Evolutionary conservation across 2,113 vertebrate species (phyloP), one percentile per base, ranked within the genome.

Genomic region (Ptilonorhynchus violaceus): DNA sequence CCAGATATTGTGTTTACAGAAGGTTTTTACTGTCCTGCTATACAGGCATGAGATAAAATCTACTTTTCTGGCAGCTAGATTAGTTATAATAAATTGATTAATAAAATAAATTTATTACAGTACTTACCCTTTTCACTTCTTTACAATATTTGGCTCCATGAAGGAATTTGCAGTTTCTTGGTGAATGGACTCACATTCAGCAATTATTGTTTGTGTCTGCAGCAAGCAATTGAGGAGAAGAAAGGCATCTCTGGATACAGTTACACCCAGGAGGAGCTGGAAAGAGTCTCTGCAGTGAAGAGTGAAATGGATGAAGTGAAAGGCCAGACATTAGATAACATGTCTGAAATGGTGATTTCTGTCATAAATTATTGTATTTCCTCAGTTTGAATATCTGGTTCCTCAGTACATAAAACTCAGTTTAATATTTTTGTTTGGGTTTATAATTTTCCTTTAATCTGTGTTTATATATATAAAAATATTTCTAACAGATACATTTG

Each of bases 291-390:
- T 6, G 98, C 99, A 62, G 98, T 99, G 63, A 99, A 99, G 97
- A 99, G 99, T n/a, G 99, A 99, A 92, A 98, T 99, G 79, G 99
- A 99, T 53, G 99, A 99, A 92, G 97, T 98, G 97, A 99, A 99
- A 94, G 99, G 99, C n/a, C 98, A 98, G 22, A 99, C 99, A 0
- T 97, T 99, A 87, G 99, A 99, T 23, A 98, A 98, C 97, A 99
- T 99, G 99, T 99, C 99, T 63, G 99, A 99, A 95, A 99, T 99
- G 99, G 99, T 99, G 97, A 98, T 18, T 80, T 63, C 69, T 56
- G 7, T 13, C 73, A 66, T 73, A 49, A 78, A 25, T 11, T 85
- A 7, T 39, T 84, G 10, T 37, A 13, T 72, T 69, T 69, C 64
- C 58, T 52, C 63, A 31, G 0, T 41, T 41, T 42, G 20, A 59